phyloP scores from a whole-genome alignment of 2,888 invertebrate genomes.

The Drosophila parthenogenetica region DNA sequence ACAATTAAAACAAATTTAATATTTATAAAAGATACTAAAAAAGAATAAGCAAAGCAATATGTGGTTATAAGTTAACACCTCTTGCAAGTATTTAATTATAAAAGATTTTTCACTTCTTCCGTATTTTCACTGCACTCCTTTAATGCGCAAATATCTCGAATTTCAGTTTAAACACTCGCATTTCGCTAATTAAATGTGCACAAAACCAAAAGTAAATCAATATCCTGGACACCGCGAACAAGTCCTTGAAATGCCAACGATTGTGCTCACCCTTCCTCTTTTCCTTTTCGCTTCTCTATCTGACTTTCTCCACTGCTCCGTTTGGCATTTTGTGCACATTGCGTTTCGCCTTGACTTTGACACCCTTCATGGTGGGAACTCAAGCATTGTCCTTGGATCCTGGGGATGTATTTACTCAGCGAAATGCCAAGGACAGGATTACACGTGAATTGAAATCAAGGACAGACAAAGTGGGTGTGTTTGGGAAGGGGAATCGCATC shows the following conservation, averaged over 20 bases:
- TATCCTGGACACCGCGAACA: slow-evolving; percentile 51
- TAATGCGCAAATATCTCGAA: slow-evolving; percentile 17
- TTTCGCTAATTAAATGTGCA: slow-evolving; percentile 70
- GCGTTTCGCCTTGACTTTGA: slow-evolving; percentile 76
- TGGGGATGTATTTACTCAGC: slow-evolving; percentile 20
- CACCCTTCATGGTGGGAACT: slow-evolving; percentile 56
- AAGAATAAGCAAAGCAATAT: too few species aligned
- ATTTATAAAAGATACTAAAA: too few species aligned
- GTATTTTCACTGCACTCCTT: background rate
- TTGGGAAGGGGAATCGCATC: slow-evolving; percentile 22
- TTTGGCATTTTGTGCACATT: slow-evolving; percentile 56
- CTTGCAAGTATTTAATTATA: too few species aligned
- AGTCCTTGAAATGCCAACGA: slow-evolving; percentile 67
- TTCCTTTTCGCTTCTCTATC: slow-evolving; percentile 5
- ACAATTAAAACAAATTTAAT: background rate
- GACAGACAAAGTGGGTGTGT: slow-evolving; percentile 57
- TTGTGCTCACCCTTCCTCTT: background rate
- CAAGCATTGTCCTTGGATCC: slow-evolving; percentile 70
- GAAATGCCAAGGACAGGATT: slow-evolving; percentile 68
- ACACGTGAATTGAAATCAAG: slow-evolving; percentile 68
- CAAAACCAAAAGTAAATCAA: slow-evolving; percentile 67
- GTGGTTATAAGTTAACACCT: too few species aligned
- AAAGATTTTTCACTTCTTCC: background rate
- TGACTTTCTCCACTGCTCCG: background rate
- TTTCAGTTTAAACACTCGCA: slow-evolving; percentile 62